A percentile compares a stretch with the other conserved stretches of the same genome.
Evolutionary conservation across 1,140 invertebrate species (phyloP).

Genomic region (Orchestia grillus): DNA sequence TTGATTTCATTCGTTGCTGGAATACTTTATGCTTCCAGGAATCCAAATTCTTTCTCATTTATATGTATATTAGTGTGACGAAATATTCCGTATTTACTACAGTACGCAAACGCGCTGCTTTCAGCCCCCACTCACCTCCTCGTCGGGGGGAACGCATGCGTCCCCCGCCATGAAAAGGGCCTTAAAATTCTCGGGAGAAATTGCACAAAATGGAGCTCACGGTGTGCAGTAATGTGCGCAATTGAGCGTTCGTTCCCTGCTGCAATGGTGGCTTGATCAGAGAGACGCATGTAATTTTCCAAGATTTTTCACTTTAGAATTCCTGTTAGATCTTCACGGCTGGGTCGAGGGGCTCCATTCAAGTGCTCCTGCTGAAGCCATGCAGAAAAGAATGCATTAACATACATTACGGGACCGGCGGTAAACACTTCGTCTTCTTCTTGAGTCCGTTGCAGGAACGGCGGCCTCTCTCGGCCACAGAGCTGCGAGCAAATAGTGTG

Average conservation of each 20-base stretch:
- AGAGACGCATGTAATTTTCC: not conserved
- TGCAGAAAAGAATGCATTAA: constrained; percentile 53
- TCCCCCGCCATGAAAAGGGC: not conserved
- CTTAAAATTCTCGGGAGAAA: not conserved
- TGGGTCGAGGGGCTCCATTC: not conserved
- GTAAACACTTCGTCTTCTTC: not conserved
- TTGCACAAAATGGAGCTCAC: not conserved
- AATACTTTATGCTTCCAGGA: no score
- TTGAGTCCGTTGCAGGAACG: not conserved
- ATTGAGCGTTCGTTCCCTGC: not conserved
- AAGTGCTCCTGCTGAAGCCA: constrained; percentile 32
- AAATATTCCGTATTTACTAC: not conserved
- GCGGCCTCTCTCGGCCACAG: not conserved
- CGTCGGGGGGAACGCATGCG: not conserved
- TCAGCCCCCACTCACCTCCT: not conserved
- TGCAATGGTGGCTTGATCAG: constrained; percentile 33
- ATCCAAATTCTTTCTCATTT: no score
- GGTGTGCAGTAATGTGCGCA: not conserved
- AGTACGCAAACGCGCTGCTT: not conserved
- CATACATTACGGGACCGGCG: constrained; percentile 46
- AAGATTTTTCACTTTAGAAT: constrained; percentile 35
- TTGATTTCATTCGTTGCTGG: no score
- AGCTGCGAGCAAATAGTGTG: not conserved
- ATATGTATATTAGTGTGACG: no score
- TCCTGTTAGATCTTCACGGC: not conserved